Evolutionary conservation across 2,113 vertebrate species (phyloP).

Genomic region (mouse (Mus musculus)): DNA sequence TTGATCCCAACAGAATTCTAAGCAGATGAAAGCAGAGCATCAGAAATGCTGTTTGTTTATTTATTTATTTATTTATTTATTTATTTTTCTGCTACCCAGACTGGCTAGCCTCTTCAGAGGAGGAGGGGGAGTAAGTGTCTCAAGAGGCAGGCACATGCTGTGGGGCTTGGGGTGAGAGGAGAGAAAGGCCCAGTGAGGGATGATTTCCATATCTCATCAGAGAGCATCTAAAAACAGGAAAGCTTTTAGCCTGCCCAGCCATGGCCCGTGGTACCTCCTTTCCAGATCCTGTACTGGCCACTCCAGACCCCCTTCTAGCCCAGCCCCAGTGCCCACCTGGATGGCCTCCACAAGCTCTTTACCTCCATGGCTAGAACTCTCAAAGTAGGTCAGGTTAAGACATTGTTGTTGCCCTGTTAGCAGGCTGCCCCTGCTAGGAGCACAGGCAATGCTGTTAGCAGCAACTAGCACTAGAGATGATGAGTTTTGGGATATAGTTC

Average conservation of each 20-base stretch:
- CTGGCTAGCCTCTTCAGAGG: neutral
- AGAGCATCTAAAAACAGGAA: neutral
- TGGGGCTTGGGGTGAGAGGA: neutral
- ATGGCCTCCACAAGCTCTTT: neutral
- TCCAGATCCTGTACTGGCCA: neutral
- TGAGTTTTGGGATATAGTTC: neutral
- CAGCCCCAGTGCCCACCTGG: neutral
- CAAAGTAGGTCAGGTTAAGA: neutral
- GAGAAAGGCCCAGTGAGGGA: neutral
- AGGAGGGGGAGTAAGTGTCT: neutral
- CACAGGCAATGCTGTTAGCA: neutral
- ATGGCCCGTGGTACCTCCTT: too few relatives aligned
- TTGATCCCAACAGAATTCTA: conserved; percentile 45
- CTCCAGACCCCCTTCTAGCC: neutral
- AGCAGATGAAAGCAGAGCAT: conserved; percentile 13
- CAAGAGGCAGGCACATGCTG: neutral
- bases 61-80: neutral
- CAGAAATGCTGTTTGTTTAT: conserved; percentile 67
- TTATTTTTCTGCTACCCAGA: neutral
- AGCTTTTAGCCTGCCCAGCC: neutral
- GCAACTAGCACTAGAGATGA: neutral
- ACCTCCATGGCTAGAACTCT: neutral
- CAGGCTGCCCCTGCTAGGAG: neutral
- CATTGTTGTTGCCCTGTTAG: neutral
- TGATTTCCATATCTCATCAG: neutral